Percentiles rank a stretch among this genome's conserved stretches.
Evolutionary conservation across 1,140 invertebrate species (phyloP).

Genomic region (Drosophila tristis): DNA sequence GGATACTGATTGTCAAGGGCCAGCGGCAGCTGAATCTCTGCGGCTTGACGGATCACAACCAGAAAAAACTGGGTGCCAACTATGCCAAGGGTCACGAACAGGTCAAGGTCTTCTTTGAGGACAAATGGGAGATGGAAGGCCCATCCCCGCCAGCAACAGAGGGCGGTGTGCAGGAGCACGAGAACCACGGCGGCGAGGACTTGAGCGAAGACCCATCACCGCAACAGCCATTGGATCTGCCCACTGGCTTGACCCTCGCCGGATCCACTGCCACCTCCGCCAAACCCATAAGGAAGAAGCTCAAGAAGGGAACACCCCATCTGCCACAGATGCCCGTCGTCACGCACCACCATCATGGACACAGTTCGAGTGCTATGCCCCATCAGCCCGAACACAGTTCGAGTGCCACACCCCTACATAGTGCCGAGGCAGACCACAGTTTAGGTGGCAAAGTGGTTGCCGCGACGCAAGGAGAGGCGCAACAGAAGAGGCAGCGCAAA

Average conservation of each 20-base stretch:
- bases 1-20: slow-evolving; percentile 91
- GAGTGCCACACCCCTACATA: background rate
- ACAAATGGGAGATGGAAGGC: slow-evolving; percentile 84
- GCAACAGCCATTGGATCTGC: background rate
- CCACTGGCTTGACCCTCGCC: background rate
- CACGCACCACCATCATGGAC: background rate
- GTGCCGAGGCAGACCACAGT: background rate
- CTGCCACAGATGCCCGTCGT: slow-evolving; percentile 7
- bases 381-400: slow-evolving; percentile 6
- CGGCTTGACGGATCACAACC: slow-evolving; percentile 89
- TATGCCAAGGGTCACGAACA: slow-evolving; percentile 87
- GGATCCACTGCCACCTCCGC: slow-evolving; percentile 2
- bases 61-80: slow-evolving; percentile 86
- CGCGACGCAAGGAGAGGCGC: background rate
- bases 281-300: slow-evolving; percentile 55
- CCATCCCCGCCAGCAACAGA: background rate
- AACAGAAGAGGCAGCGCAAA: slow-evolving; percentile 33
- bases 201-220: slow-evolving; percentile 48
- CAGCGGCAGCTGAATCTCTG: slow-evolving; percentile 90
- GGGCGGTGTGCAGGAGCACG: slow-evolving; percentile 62
- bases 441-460: background rate
- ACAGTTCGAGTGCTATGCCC: background rate
- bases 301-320: slow-evolving; percentile 66
- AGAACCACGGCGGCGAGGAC: slow-evolving; percentile 84
- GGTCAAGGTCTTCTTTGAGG: slow-evolving; percentile 89